Conservation (phyloP, 2,113 vertebrate genomes). For the Oncorhynchus masou region DNA sequence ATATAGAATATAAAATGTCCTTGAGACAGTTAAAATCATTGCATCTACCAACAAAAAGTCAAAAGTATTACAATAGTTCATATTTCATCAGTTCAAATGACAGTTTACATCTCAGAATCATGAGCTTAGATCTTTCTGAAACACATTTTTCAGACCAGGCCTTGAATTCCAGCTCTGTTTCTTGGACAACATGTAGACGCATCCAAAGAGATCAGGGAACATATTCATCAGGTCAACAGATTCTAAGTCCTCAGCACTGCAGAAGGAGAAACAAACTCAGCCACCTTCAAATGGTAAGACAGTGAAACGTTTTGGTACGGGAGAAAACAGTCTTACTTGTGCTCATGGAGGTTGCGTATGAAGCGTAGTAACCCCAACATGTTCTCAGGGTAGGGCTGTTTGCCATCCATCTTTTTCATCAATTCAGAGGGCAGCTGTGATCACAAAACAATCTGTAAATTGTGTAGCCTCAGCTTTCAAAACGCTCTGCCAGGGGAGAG, state of each 20-base stretch:
- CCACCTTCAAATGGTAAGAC: neutral
- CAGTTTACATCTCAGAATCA: slow-evolving; percentile 3
- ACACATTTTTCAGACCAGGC: neutral
- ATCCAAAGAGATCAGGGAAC: slow-evolving; percentile 27
- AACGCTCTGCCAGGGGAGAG: too few species aligned
- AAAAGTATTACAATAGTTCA: neutral
- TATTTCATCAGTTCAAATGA: slow-evolving; percentile 30
- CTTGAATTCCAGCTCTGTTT: neutral
- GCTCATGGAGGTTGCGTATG: slow-evolving; percentile 47
- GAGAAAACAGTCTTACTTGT: slow-evolving; percentile 31
- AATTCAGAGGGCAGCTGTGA: slow-evolving; percentile 32
- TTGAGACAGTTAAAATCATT: too few species aligned
- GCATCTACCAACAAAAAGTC: too few species aligned
- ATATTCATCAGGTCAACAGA: slow-evolving; percentile 15
- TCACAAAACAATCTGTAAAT: slow-evolving; percentile 15
- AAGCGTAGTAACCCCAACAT: slow-evolving; percentile 39
- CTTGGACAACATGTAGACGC: neutral
- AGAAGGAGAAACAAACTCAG: neutral
- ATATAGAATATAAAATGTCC: too few species aligned
- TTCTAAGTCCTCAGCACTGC: slow-evolving; percentile 22
- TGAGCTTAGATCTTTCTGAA: neutral
- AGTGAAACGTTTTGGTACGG: neutral
- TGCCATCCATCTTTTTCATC: slow-evolving; percentile 31
- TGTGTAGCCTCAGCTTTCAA: neutral
- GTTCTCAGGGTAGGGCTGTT: slow-evolving; percentile 25